Percentiles rank a stretch among this genome's conserved stretches.
These are phyloP conservation scores for Dicaeum eximium DNA, from an alignment of 2,113 vertebrate species.

Conservation along the genomic window DNA sequence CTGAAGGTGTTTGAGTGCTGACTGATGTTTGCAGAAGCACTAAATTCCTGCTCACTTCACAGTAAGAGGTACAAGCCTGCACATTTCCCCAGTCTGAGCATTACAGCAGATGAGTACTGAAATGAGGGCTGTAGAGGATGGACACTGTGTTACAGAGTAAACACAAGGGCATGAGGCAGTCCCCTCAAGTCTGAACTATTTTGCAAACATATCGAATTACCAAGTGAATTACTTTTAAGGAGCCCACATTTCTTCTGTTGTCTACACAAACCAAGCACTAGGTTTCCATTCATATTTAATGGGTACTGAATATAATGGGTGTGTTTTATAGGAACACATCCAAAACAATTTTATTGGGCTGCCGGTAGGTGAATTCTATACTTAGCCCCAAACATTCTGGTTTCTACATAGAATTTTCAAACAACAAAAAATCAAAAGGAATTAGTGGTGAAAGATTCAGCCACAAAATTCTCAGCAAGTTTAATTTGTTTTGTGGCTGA, in stretches of 20 bases:
- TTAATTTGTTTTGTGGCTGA: slow-evolving; percentile 41
- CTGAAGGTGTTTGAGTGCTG: slow-evolving; percentile 10
- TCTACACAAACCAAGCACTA: neutral
- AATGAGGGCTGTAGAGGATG: neutral
- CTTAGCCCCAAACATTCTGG: neutral
- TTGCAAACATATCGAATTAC: neutral
- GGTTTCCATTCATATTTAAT: neutral
- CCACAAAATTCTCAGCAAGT: slow-evolving; percentile 33
- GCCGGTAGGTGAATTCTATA: neutral
- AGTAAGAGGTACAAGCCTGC: neutral
- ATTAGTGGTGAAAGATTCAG: slow-evolving; percentile 27
- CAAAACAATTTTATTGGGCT: neutral
- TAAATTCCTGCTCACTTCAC: neutral
- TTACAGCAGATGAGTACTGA: neutral
- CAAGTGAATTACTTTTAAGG: neutral
- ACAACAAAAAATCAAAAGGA: neutral
- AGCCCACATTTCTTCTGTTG: neutral
- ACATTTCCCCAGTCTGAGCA: neutral
- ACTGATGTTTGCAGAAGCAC: slow-evolving; percentile 29
- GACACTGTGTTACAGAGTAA: neutral
- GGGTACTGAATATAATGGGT: neutral
- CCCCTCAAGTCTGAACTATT: neutral
- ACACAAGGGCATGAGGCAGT: neutral
- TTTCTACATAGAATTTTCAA: neutral
- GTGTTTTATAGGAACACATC: neutral